A percentile compares a stretch with the other conserved stretches of the same genome.
These are phyloP conservation scores for Peromyscus maniculatus DNA, from an alignment of 2,113 vertebrate genomes.

Conservation along the genomic window DNA sequence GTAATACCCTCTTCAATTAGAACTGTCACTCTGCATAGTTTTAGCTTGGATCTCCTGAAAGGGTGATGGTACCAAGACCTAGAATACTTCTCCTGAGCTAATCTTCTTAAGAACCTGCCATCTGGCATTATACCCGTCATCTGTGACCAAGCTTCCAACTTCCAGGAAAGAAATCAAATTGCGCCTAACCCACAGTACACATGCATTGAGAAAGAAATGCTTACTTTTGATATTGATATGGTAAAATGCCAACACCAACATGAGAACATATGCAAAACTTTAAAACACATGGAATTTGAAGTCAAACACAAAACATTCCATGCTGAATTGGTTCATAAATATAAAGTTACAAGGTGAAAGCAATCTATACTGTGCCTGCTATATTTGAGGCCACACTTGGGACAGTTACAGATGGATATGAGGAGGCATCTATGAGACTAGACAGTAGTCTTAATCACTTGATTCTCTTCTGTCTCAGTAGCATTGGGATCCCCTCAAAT, in stretches of 20 bases:
- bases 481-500: slow-evolving; percentile 6
- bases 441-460: neutral
- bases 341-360: neutral
- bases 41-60: neutral
- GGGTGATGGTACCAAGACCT: neutral
- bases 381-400: neutral
- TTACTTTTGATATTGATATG: neutral
- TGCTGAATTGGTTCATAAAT: neutral
- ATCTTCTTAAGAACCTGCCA: neutral
- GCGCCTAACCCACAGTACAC: neutral
- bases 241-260: neutral
- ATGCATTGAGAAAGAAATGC: neutral
- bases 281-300: neutral
- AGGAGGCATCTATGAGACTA: neutral
- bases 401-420: neutral
- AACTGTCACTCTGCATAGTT: neutral
- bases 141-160: neutral
- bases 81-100: neutral
- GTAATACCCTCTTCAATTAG: neutral
- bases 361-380: neutral
- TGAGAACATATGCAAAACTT: neutral
- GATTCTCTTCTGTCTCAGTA: neutral
- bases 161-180: neutral
- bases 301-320: neutral
- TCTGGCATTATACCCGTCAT: neutral